Evolutionary conservation across 2,888 invertebrate species (phyloP), one percentile per base, ranked within the genome.

Genomic region (Andrena praecox): DNA sequence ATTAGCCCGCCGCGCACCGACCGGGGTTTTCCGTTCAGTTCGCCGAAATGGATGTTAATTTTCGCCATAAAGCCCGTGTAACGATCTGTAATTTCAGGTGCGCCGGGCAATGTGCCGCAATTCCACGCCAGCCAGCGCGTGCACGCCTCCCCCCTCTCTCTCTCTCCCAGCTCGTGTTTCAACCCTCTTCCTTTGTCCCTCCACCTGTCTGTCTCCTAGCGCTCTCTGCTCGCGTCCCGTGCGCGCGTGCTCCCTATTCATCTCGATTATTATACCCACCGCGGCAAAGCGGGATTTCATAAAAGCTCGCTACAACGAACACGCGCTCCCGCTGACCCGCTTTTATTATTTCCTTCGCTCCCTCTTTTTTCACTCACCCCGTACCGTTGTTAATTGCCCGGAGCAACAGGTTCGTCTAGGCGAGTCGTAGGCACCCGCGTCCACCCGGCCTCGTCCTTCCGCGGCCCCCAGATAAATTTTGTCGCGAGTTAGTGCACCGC

Each of bases 391-490:
- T 87, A 87, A 87, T 87, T 86, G 86, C 79, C 79, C 54, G 67
- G 86, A 87, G 87, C 87, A 87, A 87, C 87, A 87, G 87, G 87
- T 87, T 86, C 75, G 68, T 83, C 85, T 85, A 76, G 78, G 79
- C 76, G 69, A 69, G 64, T 60, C 81, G 31, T 69, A 31, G 59
- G 54, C 56, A 72, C 42, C n/a, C 20, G 24, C 4, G 56, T 48
- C 10, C 24, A 64, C 54, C 33, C 62, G 35, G 48, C 27, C 52
- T 35, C 27, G 59, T 76, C 66, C 77, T 52, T 62, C 20, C 68
- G 62, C 12, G 62, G 60, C 72, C 68, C 75, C 77, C 56, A 35
- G 79, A 31, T 52, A 20, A 52, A 68, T 68, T 16, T 16, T 52
- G 52, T 31, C 52, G 52, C 52, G 20, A 54, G 52, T 7, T 20